A percentile compares a stretch with the other conserved stretches of the same genome.
Conservation (phyloP, 2,888 invertebrate species). For the Fragum fragum region DNA sequence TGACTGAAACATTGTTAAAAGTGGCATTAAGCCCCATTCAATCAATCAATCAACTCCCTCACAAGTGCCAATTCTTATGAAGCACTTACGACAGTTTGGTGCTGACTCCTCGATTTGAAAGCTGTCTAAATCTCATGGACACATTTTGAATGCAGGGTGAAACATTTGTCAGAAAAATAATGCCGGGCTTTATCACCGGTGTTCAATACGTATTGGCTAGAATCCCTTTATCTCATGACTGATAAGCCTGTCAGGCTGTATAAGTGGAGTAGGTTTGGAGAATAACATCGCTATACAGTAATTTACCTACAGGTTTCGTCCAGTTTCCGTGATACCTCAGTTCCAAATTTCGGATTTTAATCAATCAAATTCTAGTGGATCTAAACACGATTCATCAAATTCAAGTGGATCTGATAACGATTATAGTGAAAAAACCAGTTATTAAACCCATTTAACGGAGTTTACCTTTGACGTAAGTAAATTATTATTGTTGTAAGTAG, state of each 20-base stretch:
- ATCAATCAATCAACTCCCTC: too few species aligned
- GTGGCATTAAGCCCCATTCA: too few species aligned
- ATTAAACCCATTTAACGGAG: background rate
- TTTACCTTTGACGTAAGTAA: background rate
- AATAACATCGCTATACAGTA: too few species aligned
- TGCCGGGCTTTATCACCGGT: background rate
- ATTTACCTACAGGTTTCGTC: too few species aligned
- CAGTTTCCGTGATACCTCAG: background rate
- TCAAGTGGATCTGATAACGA: background rate
- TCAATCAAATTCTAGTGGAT: background rate
- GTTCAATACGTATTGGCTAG: slow-evolving; percentile 21
- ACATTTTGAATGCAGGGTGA: too few species aligned
- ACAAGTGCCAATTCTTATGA: too few species aligned
- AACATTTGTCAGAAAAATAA: background rate
- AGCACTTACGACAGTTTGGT: too few species aligned
- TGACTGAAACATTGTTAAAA: too few species aligned
- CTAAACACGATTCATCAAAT: too few species aligned
- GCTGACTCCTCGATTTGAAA: too few species aligned
- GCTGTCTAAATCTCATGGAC: too few species aligned
- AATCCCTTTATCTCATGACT: background rate
- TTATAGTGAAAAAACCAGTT: background rate
- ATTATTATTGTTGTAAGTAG: too few species aligned
- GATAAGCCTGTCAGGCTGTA: slow-evolving; percentile 12
- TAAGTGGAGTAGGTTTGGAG: background rate
- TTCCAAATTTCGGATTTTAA: background rate